Percentiles rank a stretch among this genome's conserved stretches.
These are phyloP conservation scores for Eulemur macaco DNA, from an alignment of 2,113 vertebrate species.

Conservation along the genomic window DNA sequence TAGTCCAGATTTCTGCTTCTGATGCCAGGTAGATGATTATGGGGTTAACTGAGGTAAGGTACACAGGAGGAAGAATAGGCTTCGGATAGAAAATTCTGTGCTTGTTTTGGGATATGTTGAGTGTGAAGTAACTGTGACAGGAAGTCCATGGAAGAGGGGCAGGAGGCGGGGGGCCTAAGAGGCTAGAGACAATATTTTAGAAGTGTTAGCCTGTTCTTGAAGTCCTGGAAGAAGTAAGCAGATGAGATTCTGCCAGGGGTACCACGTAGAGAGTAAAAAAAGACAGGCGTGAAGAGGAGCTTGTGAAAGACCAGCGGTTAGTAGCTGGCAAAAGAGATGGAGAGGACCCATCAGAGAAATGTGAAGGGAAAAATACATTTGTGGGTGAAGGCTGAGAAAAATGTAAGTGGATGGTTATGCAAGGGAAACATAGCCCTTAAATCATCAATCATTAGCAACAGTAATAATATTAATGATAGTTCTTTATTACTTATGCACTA, in stretches of 20 bases:
- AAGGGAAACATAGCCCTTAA: neutral
- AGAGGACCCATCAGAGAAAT: neutral
- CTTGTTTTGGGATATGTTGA: neutral
- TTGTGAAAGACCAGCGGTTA: neutral
- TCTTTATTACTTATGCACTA: neutral
- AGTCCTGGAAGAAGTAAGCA: neutral
- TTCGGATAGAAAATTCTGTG: neutral
- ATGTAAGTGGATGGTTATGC: neutral
- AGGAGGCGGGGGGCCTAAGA: neutral
- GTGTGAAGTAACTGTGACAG: neutral
- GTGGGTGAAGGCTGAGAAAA: neutral
- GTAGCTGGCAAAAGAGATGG: neutral
- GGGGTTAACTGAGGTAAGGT: neutral
- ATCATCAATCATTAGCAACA: neutral
- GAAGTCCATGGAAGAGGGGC: neutral
- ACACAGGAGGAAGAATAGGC: neutral
- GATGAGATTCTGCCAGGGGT: neutral
- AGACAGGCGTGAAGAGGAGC: neutral
- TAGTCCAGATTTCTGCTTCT: neutral
- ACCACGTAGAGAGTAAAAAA: neutral
- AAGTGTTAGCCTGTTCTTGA: neutral
- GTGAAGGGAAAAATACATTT: neutral
- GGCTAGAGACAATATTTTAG: neutral
- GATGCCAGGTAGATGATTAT: neutral
- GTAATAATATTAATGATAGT: neutral